These are phyloP conservation scores for Odontamblyopus rebecca DNA, from an alignment of 2,797 vertebrate genomes.

Conservation along the genomic window DNA sequence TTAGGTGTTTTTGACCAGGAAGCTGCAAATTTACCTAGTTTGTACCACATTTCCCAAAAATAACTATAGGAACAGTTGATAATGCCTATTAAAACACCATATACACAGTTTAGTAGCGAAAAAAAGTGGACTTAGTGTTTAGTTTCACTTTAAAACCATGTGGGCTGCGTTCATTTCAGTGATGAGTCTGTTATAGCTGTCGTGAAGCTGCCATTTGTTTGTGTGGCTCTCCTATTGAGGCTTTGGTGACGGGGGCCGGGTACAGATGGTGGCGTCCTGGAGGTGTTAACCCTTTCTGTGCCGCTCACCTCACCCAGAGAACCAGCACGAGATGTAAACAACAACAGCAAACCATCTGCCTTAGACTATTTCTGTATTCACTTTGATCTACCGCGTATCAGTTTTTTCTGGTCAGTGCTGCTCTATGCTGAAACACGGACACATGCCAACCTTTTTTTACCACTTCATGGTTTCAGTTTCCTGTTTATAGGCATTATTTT, in stretches of 20 bases:
- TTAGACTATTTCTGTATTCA: slow-evolving; percentile 30
- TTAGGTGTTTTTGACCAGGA: too few relatives aligned
- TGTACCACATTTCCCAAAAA: too few relatives aligned
- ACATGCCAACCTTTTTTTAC: background rate
- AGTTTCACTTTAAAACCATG: slow-evolving; percentile 26
- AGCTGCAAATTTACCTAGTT: too few relatives aligned
- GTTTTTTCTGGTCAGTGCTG: background rate
- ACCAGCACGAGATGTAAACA: slow-evolving; percentile 46
- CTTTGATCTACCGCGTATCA: slow-evolving; percentile 19
- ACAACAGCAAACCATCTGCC: slow-evolving; percentile 53
- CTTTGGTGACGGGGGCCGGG: slow-evolving; percentile 28
- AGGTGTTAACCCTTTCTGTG: slow-evolving; percentile 65
- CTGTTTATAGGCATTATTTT: background rate
- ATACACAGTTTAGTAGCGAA: too few relatives aligned
- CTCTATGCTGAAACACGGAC: background rate
- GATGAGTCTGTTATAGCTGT: slow-evolving; percentile 55
- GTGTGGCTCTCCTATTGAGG: slow-evolving; percentile 36
- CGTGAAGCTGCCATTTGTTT: slow-evolving; percentile 40
- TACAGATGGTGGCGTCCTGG: slow-evolving; percentile 62
- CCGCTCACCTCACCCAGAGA: slow-evolving; percentile 48
- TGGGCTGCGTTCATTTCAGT: slow-evolving; percentile 41
- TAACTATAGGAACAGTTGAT: too few relatives aligned
- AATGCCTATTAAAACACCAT: too few relatives aligned
- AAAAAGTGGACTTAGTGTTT: too few relatives aligned
- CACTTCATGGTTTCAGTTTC: background rate